These are phyloP conservation scores for Sylvilagus floridanus DNA, from an alignment of 2,797 vertebrate species.

Conservation along the genomic window DNA sequence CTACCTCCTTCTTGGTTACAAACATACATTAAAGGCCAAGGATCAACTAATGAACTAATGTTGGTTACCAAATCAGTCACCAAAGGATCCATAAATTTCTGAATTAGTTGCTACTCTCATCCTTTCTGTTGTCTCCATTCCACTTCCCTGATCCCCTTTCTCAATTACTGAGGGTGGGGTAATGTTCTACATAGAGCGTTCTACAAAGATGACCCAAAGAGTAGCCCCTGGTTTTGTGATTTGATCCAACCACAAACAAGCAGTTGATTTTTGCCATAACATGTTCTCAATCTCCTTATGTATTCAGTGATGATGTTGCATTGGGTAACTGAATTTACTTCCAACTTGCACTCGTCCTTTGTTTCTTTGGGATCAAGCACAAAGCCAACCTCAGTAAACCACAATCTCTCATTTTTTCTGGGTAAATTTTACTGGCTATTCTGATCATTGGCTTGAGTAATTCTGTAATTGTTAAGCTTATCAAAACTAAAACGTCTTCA, in stretches of 20 bases:
- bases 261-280: background rate
- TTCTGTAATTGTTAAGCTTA: background rate
- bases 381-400: background rate
- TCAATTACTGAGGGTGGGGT: background rate
- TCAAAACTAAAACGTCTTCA: background rate
- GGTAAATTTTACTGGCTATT: background rate
- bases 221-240: background rate
- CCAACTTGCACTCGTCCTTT: background rate
- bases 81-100: background rate
- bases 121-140: background rate
- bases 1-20: background rate
- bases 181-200: background rate
- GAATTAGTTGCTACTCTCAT: background rate
- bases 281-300: background rate
- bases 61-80: background rate
- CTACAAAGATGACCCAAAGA: background rate
- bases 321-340: background rate
- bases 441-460: background rate
- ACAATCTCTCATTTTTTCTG: background rate
- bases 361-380: background rate
- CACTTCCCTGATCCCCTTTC: background rate
- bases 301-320: background rate
- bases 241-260: background rate
- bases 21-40: background rate
- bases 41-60: constrained; percentile 12